Percentiles rank a stretch among this genome's conserved stretches.
Conservation (phyloP, 2,113 vertebrate species). For the Nothoprocta pentlandii region DNA sequence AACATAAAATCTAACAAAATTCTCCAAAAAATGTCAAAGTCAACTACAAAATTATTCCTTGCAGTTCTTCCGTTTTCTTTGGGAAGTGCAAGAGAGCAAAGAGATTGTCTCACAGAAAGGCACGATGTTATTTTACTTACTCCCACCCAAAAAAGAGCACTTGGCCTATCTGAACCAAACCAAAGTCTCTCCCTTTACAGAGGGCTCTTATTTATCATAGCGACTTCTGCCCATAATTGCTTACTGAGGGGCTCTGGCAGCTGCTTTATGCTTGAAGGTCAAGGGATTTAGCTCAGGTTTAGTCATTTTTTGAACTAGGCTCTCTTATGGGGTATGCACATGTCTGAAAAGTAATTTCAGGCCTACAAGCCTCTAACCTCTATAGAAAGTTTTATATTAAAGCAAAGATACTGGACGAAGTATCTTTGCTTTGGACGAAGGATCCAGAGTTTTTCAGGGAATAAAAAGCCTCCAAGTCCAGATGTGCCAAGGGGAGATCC, state of each 20-base stretch:
- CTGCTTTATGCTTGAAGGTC: background rate
- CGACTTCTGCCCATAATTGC: fast-evolving
- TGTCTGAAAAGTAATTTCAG: background rate
- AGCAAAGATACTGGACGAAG: background rate
- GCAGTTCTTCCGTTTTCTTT: background rate
- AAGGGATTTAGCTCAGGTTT: background rate
- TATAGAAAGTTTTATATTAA: background rate
- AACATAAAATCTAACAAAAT: too few species aligned
- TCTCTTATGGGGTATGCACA: background rate
- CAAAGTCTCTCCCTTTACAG: background rate
- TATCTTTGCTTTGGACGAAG: too few species aligned
- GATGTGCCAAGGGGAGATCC: background rate
- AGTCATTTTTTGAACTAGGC: background rate
- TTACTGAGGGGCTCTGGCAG: background rate
- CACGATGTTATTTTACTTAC: background rate
- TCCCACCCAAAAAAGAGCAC: background rate
- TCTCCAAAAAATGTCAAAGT: background rate
- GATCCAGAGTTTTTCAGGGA: background rate
- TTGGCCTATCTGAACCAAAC: background rate
- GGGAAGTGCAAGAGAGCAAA: background rate
- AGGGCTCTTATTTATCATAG: too few species aligned
- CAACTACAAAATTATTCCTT: background rate
- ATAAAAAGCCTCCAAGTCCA: background rate
- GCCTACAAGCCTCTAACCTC: background rate
- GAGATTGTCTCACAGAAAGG: background rate